A percentile compares a stretch with the other conserved stretches of the same genome.
These are phyloP conservation scores for Erinaceus europaeus DNA, from an alignment of 2,113 vertebrate genomes.

Conservation along the genomic window DNA sequence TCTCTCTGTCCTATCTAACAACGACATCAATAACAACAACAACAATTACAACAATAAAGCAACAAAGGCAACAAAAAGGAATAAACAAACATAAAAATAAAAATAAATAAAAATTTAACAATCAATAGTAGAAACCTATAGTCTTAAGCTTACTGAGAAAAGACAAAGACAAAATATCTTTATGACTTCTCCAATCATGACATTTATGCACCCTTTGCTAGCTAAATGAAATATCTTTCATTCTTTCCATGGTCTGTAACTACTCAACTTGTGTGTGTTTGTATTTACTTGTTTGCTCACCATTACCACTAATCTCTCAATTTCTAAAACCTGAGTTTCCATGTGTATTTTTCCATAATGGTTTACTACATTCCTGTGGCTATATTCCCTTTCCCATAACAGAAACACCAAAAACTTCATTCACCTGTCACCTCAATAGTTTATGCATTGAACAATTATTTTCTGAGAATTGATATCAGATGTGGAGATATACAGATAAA, in stretches of 20 bases:
- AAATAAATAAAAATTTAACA: background rate
- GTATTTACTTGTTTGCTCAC: background rate
- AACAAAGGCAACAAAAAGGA: too few relatives aligned
- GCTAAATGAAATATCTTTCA: background rate
- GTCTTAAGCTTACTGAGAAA: background rate
- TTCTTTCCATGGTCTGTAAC: background rate
- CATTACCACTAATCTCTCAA: background rate
- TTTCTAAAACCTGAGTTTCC: background rate
- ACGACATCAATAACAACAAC: too few relatives aligned
- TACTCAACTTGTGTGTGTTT: background rate
- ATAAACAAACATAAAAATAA: too few relatives aligned
- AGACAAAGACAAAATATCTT: background rate
- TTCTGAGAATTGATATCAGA: background rate
- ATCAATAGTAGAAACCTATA: background rate
- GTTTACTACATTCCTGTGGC: background rate
- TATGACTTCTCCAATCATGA: background rate
- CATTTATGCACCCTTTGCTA: background rate
- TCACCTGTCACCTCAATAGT: background rate
- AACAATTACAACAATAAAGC: too few relatives aligned
- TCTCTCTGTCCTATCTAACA: too few relatives aligned
- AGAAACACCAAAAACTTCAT: background rate
- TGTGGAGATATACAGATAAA: background rate
- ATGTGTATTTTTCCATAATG: too few relatives aligned
- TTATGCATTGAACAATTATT: background rate
- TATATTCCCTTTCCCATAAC: background rate